phyloP scores from a whole-genome alignment of 2,797 vertebrate genomes.

The Anas bahamensis region DNA sequence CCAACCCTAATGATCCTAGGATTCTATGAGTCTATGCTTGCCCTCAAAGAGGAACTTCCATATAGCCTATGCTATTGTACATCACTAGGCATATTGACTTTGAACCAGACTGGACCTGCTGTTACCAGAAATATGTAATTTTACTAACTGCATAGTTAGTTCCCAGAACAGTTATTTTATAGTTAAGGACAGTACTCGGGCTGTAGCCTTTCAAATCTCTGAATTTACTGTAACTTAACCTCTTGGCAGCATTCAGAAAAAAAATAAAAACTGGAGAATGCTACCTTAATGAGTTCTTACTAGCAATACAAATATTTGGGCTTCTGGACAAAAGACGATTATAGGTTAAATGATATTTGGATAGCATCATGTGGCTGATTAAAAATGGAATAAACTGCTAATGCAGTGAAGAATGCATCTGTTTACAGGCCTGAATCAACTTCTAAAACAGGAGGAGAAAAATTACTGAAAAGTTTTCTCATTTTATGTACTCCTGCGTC shows the following conservation, averaged over 20 bases:
- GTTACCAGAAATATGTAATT: conserved; percentile 13
- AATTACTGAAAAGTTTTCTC: background rate
- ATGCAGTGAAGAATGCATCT: conserved; percentile 12
- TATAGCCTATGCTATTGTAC: background rate
- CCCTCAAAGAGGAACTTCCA: background rate
- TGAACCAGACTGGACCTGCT: background rate
- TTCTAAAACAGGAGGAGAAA: background rate
- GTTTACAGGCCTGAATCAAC: background rate
- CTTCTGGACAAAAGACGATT: background rate
- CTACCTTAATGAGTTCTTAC: background rate
- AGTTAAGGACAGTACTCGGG: background rate
- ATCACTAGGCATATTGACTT: conserved; percentile 1
- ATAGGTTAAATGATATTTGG: conserved; percentile 26
- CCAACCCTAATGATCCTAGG: no score
- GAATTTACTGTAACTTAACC: background rate
- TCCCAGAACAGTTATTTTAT: conserved; percentile 12
- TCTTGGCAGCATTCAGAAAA: background rate
- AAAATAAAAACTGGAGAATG: background rate
- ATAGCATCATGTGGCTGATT: conserved; percentile 16
- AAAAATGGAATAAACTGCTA: conserved; percentile 25
- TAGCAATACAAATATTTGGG: background rate
- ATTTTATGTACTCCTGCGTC: background rate
- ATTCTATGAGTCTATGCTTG: background rate
- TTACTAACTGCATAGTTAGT: background rate
- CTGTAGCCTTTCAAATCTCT: background rate